Percentiles rank a stretch among this genome's conserved stretches.
Conservation (phyloP, 2,113 vertebrate species). For the Progne subis region DNA sequence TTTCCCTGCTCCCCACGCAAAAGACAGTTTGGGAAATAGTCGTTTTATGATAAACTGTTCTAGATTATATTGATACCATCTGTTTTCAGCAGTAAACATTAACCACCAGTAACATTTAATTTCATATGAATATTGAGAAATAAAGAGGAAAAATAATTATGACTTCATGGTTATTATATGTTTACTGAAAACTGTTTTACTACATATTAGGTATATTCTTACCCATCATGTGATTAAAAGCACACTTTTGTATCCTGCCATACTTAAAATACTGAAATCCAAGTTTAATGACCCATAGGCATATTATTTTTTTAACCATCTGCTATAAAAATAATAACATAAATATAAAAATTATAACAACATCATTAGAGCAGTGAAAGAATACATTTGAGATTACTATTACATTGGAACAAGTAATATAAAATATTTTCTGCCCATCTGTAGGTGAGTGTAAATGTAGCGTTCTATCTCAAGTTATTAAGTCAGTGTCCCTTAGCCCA, state of each 20-base stretch:
- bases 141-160: background rate
- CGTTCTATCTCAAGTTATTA: background rate
- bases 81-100: background rate
- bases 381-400: background rate
- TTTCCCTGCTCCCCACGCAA: background rate
- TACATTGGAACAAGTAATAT: background rate
- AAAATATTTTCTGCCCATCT: background rate
- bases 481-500: background rate
- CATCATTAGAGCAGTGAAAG: background rate
- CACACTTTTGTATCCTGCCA: background rate
- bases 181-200: background rate
- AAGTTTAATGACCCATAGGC: background rate
- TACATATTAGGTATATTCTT: background rate
- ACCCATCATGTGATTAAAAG: background rate
- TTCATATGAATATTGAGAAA: background rate
- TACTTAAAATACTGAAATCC: background rate
- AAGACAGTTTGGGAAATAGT: background rate
- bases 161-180: background rate
- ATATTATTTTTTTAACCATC: background rate
- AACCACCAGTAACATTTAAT: background rate
- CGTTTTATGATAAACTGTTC: background rate
- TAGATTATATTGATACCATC: background rate
- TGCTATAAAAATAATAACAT: background rate
- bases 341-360: background rate
- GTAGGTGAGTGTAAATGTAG: background rate